These are phyloP conservation scores for Todiramphus chloris DNA, from an alignment of 2,113 vertebrate genomes.

Conservation along the genomic window DNA sequence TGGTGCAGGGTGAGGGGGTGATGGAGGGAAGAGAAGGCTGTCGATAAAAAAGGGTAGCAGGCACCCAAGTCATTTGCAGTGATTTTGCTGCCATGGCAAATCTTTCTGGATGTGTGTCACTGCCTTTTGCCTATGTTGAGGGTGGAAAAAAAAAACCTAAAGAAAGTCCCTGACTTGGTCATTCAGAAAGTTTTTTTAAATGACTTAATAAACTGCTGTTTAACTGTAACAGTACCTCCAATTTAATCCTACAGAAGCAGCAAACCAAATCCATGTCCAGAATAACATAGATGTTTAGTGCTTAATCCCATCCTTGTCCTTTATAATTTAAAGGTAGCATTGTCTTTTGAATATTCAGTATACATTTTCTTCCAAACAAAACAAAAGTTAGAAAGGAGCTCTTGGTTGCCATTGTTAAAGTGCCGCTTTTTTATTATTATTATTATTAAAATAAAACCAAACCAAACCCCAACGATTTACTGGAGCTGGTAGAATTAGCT, in stretches of 20 bases:
- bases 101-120: neutral
- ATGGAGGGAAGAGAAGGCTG: neutral
- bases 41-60: neutral
- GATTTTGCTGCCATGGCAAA: neutral
- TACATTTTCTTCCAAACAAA: neutral
- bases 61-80: neutral
- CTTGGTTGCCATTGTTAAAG: neutral
- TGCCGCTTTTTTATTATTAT: neutral
- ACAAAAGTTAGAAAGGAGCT: neutral
- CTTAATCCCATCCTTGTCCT: neutral
- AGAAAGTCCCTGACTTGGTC: neutral
- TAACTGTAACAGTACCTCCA: neutral
- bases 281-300: neutral
- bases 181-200: neutral
- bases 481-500: neutral
- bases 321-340: neutral
- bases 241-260: neutral
- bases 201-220: neutral
- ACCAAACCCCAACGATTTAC: neutral
- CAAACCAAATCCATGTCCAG: neutral
- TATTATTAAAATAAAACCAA: neutral
- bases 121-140: neutral
- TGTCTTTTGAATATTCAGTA: neutral
- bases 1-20: rapidly evolving
- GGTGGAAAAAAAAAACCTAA: neutral